Percentiles rank a stretch among this genome's conserved stretches.
phyloP scores from a whole-genome alignment of 2,888 invertebrate genomes.

The Shargacucullia verbasci region DNA sequence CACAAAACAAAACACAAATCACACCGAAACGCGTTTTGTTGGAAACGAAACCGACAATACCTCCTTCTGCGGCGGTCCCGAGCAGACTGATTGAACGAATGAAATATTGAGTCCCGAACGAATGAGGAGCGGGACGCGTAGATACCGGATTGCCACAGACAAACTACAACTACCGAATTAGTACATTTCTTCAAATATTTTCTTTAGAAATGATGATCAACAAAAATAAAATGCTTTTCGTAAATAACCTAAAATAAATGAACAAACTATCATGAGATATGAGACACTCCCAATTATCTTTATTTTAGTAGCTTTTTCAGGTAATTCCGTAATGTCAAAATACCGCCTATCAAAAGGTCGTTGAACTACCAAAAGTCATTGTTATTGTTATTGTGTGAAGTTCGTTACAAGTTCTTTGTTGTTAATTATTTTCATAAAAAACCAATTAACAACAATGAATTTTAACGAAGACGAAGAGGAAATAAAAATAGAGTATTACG shows the following conservation, averaged over 20 bases:
- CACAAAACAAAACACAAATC: conserved; percentile 89
- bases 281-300: accelerated
- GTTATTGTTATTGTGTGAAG: conserved; percentile 38
- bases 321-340: conserved; percentile 21
- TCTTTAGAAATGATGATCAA: background rate
- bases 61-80: conserved; percentile 72
- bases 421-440: background rate
- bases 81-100: conserved; percentile 82
- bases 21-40: conserved; percentile 84
- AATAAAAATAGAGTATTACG: conserved; percentile 72
- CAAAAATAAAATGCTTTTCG: background rate
- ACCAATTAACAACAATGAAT: conserved; percentile 19
- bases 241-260: background rate
- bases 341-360: conserved; percentile 25
- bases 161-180: conserved; percentile 20
- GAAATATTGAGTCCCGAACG: conserved; percentile 57
- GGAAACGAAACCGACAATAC: conserved; percentile 69
- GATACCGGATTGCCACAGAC: conserved; percentile 43
- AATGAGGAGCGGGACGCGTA: conserved; percentile 58
- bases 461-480: conserved; percentile 56
- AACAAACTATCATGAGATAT: background rate
- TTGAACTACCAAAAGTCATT: conserved; percentile 32
- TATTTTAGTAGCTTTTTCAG: conserved; percentile 23
- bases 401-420: conserved; percentile 11
- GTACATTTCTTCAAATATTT: conserved; percentile 15